Conservation (phyloP, 2,113 vertebrate species). For the Struthio camelus region DNA sequence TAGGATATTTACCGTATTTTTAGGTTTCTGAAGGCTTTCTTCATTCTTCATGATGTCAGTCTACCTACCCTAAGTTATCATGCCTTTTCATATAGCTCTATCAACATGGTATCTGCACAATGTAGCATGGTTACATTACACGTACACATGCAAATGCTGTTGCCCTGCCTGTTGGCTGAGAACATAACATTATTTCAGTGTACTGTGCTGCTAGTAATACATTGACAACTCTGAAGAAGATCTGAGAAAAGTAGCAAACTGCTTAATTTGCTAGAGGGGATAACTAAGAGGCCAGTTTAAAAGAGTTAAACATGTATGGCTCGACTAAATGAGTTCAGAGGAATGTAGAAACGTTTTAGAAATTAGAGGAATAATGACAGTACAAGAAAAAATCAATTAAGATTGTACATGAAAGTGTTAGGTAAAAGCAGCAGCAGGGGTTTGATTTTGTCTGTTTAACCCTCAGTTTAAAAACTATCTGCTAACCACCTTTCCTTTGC, state of each 20-base stretch:
- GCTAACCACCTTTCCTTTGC: background rate
- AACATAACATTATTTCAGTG: background rate
- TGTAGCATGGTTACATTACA: rapidly evolving
- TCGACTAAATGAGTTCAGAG: background rate
- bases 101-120: background rate
- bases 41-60: background rate
- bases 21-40: background rate
- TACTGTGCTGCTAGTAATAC: background rate
- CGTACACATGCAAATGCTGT: background rate
- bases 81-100: background rate
- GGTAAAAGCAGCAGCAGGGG: background rate
- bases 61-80: background rate
- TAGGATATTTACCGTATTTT: background rate
- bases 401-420: background rate
- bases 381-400: background rate
- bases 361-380: background rate
- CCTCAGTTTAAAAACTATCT: background rate
- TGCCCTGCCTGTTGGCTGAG: background rate
- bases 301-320: background rate
- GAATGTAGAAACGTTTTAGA: background rate
- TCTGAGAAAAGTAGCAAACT: background rate
- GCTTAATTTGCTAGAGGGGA: background rate
- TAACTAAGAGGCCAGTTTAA: background rate
- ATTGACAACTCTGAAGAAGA: background rate
- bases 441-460: background rate